phyloP scores from a whole-genome alignment of 1,140 invertebrate genomes.

The Heterodera carotae region DNA sequence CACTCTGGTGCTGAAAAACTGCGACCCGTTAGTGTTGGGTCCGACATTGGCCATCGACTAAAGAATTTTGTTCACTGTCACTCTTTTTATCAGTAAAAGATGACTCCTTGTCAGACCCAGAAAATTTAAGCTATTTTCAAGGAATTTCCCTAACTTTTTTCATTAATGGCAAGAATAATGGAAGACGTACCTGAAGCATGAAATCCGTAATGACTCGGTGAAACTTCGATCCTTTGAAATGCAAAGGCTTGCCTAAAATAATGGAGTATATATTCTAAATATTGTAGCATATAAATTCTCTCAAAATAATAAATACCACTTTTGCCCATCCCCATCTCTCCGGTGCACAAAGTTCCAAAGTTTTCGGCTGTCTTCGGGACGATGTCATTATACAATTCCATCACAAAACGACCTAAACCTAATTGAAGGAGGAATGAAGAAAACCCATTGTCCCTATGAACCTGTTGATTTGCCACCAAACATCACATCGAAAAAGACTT shows the following conservation, averaged over 20 bases:
- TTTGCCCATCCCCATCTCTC: slow-evolving; percentile 68
- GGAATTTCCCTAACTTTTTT: too few relatives aligned
- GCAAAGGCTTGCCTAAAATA: slow-evolving; percentile 64
- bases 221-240: slow-evolving; percentile 68
- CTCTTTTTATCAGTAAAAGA: slow-evolving; percentile 32
- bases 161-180: too few relatives aligned
- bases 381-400: slow-evolving; percentile 66
- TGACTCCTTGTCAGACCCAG: too few relatives aligned
- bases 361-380: slow-evolving; percentile 72
- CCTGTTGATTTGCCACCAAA: slow-evolving; percentile 77
- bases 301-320: slow-evolving; percentile 13
- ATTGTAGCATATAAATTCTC: too few relatives aligned
- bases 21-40: slow-evolving; percentile 93
- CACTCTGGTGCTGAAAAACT: slow-evolving; percentile 94
- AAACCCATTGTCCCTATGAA: not conserved
- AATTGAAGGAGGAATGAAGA: not conserved
- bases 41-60: slow-evolving; percentile 78
- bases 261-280: not conserved
- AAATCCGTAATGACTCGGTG: slow-evolving; percentile 92
- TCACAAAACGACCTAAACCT: slow-evolving; percentile 15
- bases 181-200: slow-evolving; percentile 80
- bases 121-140: too few relatives aligned
- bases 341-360: slow-evolving; percentile 67
- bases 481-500: slow-evolving; percentile 85
- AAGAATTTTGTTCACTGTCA: too few relatives aligned